These are phyloP conservation scores for Parauchenoglanis punctatus DNA, from an alignment of 2,797 vertebrate species.

Conservation along the genomic window DNA sequence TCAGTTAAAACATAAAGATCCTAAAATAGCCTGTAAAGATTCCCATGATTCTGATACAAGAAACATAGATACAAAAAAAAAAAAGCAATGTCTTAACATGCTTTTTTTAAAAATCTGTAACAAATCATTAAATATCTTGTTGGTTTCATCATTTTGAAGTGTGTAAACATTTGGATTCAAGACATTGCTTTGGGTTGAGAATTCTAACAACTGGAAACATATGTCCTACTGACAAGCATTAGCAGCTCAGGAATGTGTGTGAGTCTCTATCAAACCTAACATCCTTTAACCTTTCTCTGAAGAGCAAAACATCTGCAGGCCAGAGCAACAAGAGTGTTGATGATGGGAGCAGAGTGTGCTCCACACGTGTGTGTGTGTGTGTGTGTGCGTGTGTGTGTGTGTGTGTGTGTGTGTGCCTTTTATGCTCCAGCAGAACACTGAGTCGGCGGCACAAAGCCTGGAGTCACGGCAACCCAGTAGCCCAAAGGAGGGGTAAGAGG, in stretches of 20 bases:
- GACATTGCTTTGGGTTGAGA: background rate
- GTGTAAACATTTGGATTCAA: background rate
- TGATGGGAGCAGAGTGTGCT: slow-evolving; percentile 30
- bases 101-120: background rate
- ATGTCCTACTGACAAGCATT: background rate
- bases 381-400: slow-evolving; percentile 26
- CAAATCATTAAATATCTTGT: background rate
- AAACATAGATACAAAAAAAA: background rate
- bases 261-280: background rate
- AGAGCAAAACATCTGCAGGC: slow-evolving; percentile 53
- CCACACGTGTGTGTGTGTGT: slow-evolving; percentile 23
- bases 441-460: slow-evolving; percentile 59
- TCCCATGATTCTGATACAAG: too few species aligned
- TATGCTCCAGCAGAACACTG: slow-evolving; percentile 49
- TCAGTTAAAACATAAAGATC: background rate
- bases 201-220: background rate
- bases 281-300: slow-evolving; percentile 26
- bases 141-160: background rate
- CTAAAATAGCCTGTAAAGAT: background rate
- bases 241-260: slow-evolving; percentile 23
- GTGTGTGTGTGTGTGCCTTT: slow-evolving; percentile 33
- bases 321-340: slow-evolving; percentile 41
- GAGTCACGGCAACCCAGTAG: slow-evolving; percentile 55
- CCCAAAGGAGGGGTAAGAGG: slow-evolving; percentile 42
- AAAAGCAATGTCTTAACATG: background rate